Evolutionary conservation across 92 coral and sea anemone species (phyloP), one percentile per base, ranked within the genome.

Genomic region (Bergia puertoricense): DNA sequence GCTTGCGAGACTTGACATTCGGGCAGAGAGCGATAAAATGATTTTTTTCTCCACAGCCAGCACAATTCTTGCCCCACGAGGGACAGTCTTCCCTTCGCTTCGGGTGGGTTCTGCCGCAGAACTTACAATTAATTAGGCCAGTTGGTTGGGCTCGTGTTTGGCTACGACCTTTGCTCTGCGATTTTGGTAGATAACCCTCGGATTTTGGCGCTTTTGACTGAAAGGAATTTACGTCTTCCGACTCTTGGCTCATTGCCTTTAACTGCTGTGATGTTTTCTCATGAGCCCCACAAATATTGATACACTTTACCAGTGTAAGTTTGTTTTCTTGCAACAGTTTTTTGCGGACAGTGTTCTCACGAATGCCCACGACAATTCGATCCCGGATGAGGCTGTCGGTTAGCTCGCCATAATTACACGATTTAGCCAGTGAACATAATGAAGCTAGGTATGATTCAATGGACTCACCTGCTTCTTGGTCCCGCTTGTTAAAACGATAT

Each of bases 291-390:
- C 91, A 93, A 23, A 89, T 91, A 67, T 89, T 89, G 41, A 93
- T 85, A 90, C 95, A 89, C 48, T 86, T 81, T 65, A 88, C 36
- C 50, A 91, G 94, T 36, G 92, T 89, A 38, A 91, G 91, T 90
- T 93, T 93, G 65, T 89, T 80, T 40, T 89, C 96, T 39, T 89
- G 92, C 43, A 88, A 86, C 8, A 90, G 90, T 74, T 84, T 88
- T 86, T 90, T 93, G 56, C 90, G 72, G 48, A 86, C 68, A 40
- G 81, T 89, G 82, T 90, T 93, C 37, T 88, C 88, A 81, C 84
- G 65, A 74, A 93, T 85, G 37, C 93, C 91, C 18, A 93, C 66
- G 6, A 90, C 93, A 67, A 85, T 75, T n/a, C 89, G 80, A 77
- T 88, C 91, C 30, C 93, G 68, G 15, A 91, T 62, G 37, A 88